Evolutionary conservation across 1,140 invertebrate species (phyloP).

Genomic region (Anadara kagoshimensis): DNA sequence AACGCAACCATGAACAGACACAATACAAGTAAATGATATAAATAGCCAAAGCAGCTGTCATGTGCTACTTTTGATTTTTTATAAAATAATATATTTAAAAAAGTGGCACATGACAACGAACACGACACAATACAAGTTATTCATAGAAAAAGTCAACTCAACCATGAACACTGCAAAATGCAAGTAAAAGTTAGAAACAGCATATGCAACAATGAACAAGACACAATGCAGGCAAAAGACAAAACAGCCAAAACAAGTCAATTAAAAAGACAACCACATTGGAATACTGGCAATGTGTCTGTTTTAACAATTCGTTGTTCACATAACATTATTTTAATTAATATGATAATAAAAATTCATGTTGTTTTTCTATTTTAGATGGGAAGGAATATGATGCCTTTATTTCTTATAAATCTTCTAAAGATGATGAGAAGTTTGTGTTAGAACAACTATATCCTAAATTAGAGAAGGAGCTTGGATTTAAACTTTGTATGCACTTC

Average conservation of each 20-base stretch:
- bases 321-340: neutral
- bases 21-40: no score
- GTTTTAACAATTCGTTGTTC: neutral
- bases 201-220: neutral
- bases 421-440: constrained; percentile 63
- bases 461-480: constrained; percentile 62
- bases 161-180: no score
- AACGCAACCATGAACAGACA: no score
- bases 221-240: neutral
- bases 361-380: constrained; percentile 52
- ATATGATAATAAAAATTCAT: neutral
- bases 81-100: no score
- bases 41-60: no score
- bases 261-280: neutral
- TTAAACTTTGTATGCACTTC: constrained; percentile 67
- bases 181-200: neutral
- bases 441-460: constrained; percentile 62
- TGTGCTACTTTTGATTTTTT: no score
- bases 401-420: constrained; percentile 62
- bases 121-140: no score
- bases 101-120: no score
- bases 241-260: neutral
- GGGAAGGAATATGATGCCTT: constrained; percentile 67
- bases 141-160: no score
- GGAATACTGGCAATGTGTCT: no score